phyloP scores from a whole-genome alignment of 2,888 invertebrate species.

The Rhingia campestris region DNA sequence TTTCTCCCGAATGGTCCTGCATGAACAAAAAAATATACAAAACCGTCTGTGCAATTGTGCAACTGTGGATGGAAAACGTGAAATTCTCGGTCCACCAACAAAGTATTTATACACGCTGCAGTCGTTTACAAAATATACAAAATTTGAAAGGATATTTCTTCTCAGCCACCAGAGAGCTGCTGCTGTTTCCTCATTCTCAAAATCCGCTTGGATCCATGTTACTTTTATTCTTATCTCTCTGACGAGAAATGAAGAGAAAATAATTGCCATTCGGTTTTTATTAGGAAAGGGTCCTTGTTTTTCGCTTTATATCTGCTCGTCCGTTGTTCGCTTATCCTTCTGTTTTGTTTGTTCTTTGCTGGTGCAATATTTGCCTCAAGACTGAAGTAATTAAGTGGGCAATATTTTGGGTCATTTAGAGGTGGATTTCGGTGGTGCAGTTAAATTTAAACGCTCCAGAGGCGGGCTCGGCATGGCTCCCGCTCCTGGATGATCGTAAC shows the following conservation, averaged over 20 bases:
- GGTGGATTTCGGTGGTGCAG: constrained; percentile 64
- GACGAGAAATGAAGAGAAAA: constrained; percentile 72
- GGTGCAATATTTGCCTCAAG: constrained; percentile 32
- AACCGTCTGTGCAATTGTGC: constrained; percentile 29
- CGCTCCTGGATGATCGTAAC: constrained; percentile 49
- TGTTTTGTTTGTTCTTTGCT: constrained; percentile 38
- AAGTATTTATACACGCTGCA: constrained; percentile 49
- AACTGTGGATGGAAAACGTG: constrained; percentile 53
- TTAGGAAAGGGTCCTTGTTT: constrained; percentile 54
- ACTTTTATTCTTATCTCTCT: constrained; percentile 72
- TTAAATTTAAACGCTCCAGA: constrained; percentile 61
- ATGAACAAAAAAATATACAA: constrained; percentile 12
- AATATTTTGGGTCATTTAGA: constrained; percentile 71
- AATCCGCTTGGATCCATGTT: constrained; percentile 62
- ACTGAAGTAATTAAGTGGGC: constrained; percentile 68
- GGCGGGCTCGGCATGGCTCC: neutral
- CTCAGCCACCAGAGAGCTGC: constrained; percentile 15
- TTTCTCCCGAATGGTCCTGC: constrained; percentile 15
- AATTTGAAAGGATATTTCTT: constrained; percentile 46
- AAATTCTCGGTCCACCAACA: constrained; percentile 36
- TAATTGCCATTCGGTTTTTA: constrained; percentile 71
- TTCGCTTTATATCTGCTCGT: constrained; percentile 30
- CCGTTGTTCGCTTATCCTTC: constrained; percentile 32
- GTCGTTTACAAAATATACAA: constrained; percentile 45
- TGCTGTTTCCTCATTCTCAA: constrained; percentile 24